These are phyloP conservation scores for Cettia cetti DNA, from an alignment of 2,113 vertebrate genomes.

Conservation along the genomic window DNA sequence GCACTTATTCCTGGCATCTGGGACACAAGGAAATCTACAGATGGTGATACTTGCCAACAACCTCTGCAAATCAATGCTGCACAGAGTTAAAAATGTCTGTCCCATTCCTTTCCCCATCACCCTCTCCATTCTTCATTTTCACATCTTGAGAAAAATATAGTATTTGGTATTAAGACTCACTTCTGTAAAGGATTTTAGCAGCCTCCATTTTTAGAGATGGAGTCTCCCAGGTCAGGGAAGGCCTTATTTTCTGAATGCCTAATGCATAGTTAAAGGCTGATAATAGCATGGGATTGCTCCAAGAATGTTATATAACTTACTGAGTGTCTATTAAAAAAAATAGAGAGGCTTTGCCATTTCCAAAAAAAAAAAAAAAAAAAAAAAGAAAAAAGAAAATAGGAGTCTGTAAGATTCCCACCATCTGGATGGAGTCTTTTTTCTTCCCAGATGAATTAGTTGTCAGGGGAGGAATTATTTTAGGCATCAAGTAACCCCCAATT, in stretches of 20 bases:
- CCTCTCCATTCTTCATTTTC: not conserved
- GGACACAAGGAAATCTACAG: not conserved
- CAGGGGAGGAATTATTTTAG: conserved; percentile 66
- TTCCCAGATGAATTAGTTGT: conserved; percentile 65
- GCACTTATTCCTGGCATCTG: not conserved
- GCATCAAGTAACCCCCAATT: conserved; percentile 60
- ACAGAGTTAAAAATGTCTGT: not conserved
- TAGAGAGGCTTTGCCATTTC: not conserved
- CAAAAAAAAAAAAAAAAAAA: not conserved
- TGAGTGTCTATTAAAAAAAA: conserved; percentile 23
- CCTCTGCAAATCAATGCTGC: not conserved
- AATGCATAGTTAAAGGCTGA: not conserved
- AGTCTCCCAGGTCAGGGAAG: not conserved
- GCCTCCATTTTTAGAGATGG: not conserved
- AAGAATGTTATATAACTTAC: conserved; percentile 53
- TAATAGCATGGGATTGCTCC: not conserved
- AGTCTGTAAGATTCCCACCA: conserved; percentile 59
- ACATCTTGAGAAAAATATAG: not conserved
- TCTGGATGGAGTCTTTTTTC: conserved; percentile 67
- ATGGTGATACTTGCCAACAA: not conserved
- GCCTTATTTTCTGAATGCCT: conserved; percentile 25
- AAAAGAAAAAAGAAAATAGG: not conserved
- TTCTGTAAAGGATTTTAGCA: not conserved
- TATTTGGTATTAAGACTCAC: not conserved
- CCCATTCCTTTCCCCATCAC: not conserved